These are phyloP conservation scores for Sylvia borin DNA, from an alignment of 2,797 vertebrate species.

Conservation along the genomic window DNA sequence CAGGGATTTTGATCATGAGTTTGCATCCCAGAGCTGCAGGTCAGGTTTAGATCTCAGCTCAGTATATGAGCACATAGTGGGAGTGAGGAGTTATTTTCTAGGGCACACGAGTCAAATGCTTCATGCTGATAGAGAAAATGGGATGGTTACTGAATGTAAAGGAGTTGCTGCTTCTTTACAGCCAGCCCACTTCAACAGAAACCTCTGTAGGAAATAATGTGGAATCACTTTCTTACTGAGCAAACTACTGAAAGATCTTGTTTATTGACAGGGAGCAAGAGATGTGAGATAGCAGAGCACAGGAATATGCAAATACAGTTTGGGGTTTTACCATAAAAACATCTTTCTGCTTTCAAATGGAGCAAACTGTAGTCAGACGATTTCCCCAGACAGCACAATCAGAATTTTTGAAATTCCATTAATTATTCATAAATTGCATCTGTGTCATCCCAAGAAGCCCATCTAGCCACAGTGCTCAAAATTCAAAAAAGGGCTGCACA, in stretches of 20 bases:
- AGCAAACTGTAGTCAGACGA: slow-evolving; percentile 18
- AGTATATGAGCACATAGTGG: neutral
- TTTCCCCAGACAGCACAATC: slow-evolving; percentile 9
- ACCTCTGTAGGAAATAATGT: neutral
- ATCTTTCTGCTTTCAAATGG: slow-evolving; percentile 29
- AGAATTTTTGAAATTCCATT: neutral
- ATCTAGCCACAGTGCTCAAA: neutral
- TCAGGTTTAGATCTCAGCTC: slow-evolving; percentile 36
- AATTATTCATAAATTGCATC: neutral
- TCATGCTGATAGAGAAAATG: slow-evolving; percentile 42
- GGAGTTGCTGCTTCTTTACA: neutral
- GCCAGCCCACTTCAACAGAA: slow-evolving; percentile 31
- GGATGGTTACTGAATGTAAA: slow-evolving; percentile 49
- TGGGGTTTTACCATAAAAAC: slow-evolving; percentile 44
- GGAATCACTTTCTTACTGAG: neutral
- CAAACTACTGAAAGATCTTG: slow-evolving; percentile 7
- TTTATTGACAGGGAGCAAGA: slow-evolving; percentile 14
- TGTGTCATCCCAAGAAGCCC: slow-evolving; percentile 5
- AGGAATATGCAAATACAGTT: neutral
- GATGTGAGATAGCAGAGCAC: neutral
- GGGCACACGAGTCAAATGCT: slow-evolving; percentile 54
- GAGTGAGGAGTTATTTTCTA: slow-evolving; percentile 41
- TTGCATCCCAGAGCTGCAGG: slow-evolving; percentile 37
- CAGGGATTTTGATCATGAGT: slow-evolving; percentile 27
- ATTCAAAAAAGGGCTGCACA: neutral